phyloP scores from a whole-genome alignment of 2,888 invertebrate genomes.

The Lingula anatina region DNA sequence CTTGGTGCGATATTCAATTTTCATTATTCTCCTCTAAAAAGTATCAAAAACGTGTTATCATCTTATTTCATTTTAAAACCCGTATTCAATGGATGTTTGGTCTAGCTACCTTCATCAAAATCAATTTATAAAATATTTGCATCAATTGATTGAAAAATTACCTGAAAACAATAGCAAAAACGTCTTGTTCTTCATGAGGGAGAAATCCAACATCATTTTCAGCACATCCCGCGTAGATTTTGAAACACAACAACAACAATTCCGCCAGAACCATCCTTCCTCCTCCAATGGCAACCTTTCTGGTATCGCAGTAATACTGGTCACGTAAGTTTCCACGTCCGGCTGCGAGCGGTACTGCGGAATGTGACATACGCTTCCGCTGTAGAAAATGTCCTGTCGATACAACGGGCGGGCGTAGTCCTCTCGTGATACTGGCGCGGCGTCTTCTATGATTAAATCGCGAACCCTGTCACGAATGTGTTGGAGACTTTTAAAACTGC shows the following conservation, averaged over 20 bases:
- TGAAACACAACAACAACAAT: conserved; percentile 37
- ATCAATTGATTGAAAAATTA: too few relatives aligned
- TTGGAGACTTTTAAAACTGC: background rate
- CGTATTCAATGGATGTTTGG: too few relatives aligned
- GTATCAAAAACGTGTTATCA: too few relatives aligned
- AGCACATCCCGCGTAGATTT: conserved; percentile 55
- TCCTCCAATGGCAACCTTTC: conserved; percentile 22
- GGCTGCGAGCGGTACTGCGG: conserved; percentile 81
- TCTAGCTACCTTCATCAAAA: too few relatives aligned
- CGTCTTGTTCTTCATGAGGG: conserved; percentile 79
- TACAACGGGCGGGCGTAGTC: conserved; percentile 70
- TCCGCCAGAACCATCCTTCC: conserved; percentile 15
- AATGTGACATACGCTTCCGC: conserved; percentile 87
- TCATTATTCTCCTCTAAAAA: too few relatives aligned
- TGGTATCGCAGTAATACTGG: conserved; percentile 85
- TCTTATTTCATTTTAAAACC: too few relatives aligned
- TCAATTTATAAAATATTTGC: too few relatives aligned
- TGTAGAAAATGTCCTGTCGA: conserved; percentile 95
- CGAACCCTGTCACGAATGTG: conserved; percentile 2
- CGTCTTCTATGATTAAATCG: conserved; percentile 3
- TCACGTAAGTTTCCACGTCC: conserved; percentile 81
- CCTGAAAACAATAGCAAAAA: conserved; percentile 87
- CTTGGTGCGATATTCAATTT: too few relatives aligned
- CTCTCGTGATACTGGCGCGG: conserved; percentile 24
- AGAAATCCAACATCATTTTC: conserved; percentile 85